These are phyloP conservation scores for Microcebus tavaratra DNA, from an alignment of 2,113 vertebrate genomes.

Conservation along the genomic window DNA sequence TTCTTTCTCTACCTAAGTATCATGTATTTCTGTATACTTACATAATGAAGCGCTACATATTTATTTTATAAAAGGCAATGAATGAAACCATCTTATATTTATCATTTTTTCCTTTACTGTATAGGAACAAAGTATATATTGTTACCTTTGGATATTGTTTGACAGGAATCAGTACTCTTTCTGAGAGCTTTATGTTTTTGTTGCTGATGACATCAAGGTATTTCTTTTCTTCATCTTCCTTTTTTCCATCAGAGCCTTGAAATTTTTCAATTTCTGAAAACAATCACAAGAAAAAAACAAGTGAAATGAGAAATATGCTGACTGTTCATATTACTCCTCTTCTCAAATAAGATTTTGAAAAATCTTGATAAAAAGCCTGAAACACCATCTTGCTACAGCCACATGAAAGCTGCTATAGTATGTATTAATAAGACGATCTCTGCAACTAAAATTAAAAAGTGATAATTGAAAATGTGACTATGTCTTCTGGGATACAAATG, in stretches of 20 bases:
- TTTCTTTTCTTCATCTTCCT: conserved; percentile 96
- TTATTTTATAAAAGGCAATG: neutral
- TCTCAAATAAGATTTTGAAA: neutral
- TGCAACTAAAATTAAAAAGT: neutral
- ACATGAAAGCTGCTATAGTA: neutral
- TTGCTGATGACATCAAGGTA: conserved; percentile 99
- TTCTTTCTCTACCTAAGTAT: neutral
- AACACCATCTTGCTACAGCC: neutral
- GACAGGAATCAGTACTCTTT: conserved; percentile 97
- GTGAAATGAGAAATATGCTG: neutral
- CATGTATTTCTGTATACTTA: neutral
- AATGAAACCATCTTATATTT: neutral
- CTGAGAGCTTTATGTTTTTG: conserved; percentile 99
- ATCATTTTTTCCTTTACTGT: neutral
- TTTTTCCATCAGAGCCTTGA: conserved; percentile 93
- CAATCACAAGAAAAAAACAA: conserved; percentile 61
- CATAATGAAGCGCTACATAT: neutral
- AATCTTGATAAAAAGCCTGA: neutral
- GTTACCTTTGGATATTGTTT: conserved; percentile 99
- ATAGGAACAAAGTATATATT: neutral
- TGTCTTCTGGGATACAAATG: neutral
- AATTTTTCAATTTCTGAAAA: conserved; percentile 96
- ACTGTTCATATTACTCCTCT: neutral
- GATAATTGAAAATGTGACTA: neutral
- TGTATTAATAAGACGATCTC: neutral